phyloP scores from a whole-genome alignment of 2,888 invertebrate species.

The Byasa hedistus region DNA sequence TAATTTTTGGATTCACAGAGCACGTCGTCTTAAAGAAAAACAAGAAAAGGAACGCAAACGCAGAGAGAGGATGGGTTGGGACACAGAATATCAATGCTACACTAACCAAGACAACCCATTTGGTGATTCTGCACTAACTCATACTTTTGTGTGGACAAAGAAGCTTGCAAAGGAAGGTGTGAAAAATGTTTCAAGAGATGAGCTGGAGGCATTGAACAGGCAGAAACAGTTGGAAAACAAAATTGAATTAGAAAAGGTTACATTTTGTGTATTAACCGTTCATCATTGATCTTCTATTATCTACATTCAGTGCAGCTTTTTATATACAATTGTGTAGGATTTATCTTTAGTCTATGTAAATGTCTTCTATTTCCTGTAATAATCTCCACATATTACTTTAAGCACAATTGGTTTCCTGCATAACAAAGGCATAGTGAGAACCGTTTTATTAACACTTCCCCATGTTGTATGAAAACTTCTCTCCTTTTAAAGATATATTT shows the following conservation, averaged over 20 bases:
- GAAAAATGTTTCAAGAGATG: slow-evolving; percentile 86
- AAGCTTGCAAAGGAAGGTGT: slow-evolving; percentile 97
- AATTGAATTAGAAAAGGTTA: slow-evolving; percentile 93
- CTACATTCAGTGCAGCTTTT: too few species aligned
- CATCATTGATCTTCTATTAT: too few species aligned
- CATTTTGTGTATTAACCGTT: background rate
- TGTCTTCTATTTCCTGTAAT: too few species aligned
- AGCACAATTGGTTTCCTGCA: too few species aligned
- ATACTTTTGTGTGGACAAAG: slow-evolving; percentile 98
- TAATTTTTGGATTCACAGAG: slow-evolving; percentile 41
- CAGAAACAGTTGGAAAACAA: slow-evolving; percentile 95
- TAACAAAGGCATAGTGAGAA: too few species aligned
- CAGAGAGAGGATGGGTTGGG: slow-evolving; percentile 98
- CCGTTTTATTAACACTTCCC: too few species aligned
- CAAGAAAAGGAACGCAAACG: slow-evolving; percentile 92
- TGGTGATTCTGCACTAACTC: slow-evolving; percentile 96
- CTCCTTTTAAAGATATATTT: too few species aligned
- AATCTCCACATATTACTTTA: too few species aligned
- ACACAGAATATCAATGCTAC: slow-evolving; percentile 97
- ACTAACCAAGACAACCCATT: slow-evolving; percentile 99
- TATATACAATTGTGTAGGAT: too few species aligned
- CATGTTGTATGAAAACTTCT: too few species aligned
- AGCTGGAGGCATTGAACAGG: slow-evolving; percentile 89
- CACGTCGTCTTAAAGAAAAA: slow-evolving; percentile 92
- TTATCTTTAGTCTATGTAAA: too few species aligned